Conservation (phyloP, 2,888 invertebrate genomes). For the Exephanes ischioxanthus region DNA sequence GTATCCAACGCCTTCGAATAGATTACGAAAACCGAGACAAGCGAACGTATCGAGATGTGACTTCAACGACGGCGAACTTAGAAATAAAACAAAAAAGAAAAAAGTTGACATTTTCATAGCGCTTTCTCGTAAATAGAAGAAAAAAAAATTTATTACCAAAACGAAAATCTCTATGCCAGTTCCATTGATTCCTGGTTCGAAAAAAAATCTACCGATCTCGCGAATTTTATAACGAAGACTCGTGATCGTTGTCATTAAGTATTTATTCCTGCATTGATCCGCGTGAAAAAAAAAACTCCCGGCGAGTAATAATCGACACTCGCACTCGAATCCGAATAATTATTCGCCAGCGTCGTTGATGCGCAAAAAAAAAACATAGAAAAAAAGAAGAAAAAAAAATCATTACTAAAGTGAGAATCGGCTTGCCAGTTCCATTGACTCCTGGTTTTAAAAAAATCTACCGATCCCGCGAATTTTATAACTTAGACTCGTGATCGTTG, state of each 20-base stretch:
- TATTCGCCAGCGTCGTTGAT: not conserved
- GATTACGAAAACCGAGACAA: slow-evolving; percentile 21
- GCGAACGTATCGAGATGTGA: slow-evolving; percentile 11
- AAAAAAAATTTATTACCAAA: not conserved
- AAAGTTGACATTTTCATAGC: slow-evolving; percentile 10
- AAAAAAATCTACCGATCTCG: too few species aligned
- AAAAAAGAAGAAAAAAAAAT: not conserved
- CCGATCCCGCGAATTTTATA: too few species aligned
- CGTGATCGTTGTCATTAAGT: not conserved
- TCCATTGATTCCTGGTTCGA: not conserved
- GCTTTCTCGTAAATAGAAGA: not conserved
- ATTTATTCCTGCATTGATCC: not conserved
- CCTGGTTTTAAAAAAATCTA: too few species aligned
- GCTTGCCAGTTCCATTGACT: not conserved
- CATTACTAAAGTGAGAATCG: slow-evolving; percentile 6
- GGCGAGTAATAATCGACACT: not conserved
- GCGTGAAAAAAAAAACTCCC: too few species aligned
- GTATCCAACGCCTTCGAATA: slow-evolving; percentile 25
- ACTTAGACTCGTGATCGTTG: too few species aligned
- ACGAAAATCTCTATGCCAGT: not conserved
- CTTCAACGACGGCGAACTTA: slow-evolving; percentile 26
- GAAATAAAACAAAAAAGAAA: slow-evolving; percentile 53
- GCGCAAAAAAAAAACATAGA: not conserved
- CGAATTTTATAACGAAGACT: too few species aligned
- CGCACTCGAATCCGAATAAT: not conserved